phyloP scores from a whole-genome alignment of 1,140 invertebrate species.

The Idris sp. region DNA sequence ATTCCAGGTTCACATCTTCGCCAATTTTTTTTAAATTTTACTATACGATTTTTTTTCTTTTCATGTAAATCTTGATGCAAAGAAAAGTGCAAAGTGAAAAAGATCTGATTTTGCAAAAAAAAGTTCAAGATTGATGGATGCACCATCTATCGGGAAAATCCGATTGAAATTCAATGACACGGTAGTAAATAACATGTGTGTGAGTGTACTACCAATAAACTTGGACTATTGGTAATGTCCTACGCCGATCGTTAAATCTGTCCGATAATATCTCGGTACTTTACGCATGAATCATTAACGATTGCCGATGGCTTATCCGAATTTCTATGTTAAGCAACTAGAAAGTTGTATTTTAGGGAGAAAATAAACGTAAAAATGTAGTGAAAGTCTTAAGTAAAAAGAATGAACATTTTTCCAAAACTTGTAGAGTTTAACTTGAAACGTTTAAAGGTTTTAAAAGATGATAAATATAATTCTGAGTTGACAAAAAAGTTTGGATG shows the following conservation, averaged over 20 bases:
- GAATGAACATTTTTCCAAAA: no score
- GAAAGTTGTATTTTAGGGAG: constrained; percentile 49
- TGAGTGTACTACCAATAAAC: constrained; percentile 53
- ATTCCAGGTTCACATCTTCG: no score
- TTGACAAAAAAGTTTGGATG: no score
- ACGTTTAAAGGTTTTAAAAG: no score
- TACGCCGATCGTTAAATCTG: constrained; percentile 52
- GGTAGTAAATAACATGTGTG: constrained; percentile 56
- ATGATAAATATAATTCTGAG: no score
- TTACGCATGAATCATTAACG: constrained; percentile 63
- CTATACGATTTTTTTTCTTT: no score
- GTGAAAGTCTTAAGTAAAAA: no score
- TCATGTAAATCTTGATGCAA: no score
- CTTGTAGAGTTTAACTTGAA: no score
- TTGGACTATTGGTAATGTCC: constrained; percentile 46
- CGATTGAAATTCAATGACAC: constrained; percentile 55
- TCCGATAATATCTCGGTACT: constrained; percentile 56
- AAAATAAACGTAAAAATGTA: no score
- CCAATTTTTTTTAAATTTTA: no score
- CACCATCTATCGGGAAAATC: constrained; percentile 19
- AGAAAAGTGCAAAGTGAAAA: no score
- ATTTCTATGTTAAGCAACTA: constrained; percentile 56
- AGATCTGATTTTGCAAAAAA: constrained; percentile 10
- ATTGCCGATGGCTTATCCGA: constrained; percentile 56
- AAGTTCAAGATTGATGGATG: constrained; percentile 23